Evolutionary conservation across 2,797 vertebrate genomes (phyloP).

Genomic region (Sebastes diaconus): DNA sequence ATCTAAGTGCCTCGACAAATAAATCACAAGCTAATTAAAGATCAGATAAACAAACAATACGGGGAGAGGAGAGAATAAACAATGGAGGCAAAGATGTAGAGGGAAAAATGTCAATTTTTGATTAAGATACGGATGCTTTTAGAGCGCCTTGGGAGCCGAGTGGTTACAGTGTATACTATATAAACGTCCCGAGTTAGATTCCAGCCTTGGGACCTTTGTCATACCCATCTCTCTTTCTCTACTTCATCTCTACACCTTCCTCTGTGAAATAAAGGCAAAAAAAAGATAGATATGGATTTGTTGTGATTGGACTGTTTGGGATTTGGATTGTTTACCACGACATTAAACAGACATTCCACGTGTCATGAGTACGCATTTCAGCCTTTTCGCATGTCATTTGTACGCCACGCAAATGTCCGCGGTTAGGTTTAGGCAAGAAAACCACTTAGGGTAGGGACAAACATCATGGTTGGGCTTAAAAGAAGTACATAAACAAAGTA

Average conservation of each 20-base stretch:
- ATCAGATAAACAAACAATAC: neutral
- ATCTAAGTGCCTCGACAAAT: neutral
- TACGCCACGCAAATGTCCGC: no score
- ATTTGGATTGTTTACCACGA: neutral
- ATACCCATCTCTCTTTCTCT: neutral
- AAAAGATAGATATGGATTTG: no score
- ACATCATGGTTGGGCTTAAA: no score
- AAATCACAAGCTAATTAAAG: neutral
- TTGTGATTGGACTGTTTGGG: no score
- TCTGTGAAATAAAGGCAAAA: neutral
- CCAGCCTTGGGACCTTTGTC: neutral
- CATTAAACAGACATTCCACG: no score
- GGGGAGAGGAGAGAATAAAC: neutral
- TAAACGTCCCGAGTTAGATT: neutral
- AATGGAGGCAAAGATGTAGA: neutral
- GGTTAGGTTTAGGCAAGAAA: no score
- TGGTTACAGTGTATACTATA: rapidly evolving
- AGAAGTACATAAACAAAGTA: no score
- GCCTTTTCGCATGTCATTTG: no score
- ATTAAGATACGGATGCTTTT: neutral
- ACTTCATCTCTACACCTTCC: neutral
- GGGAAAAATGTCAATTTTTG: neutral
- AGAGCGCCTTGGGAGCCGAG: neutral
- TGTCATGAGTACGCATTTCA: no score
- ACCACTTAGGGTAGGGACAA: no score